phyloP scores from a whole-genome alignment of 2,888 invertebrate species.

The Drosophila melanosoma region DNA sequence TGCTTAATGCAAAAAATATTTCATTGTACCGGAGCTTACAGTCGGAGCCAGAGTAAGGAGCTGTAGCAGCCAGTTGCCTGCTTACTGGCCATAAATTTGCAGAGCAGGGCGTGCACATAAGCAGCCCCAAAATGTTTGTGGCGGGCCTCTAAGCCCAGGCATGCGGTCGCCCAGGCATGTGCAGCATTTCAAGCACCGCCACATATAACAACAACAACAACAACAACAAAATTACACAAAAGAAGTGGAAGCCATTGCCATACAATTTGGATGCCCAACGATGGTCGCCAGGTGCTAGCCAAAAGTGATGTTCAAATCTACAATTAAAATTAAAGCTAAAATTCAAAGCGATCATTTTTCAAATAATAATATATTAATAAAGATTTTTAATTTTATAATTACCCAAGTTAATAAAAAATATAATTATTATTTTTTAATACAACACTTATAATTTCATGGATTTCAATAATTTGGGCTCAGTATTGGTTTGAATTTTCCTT shows the following conservation, averaged over 20 bases:
- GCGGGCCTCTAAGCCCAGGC: conserved; percentile 77
- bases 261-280: conserved; percentile 58
- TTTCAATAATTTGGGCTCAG: background rate
- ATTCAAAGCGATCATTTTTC: background rate
- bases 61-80: conserved; percentile 39
- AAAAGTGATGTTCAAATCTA: conserved; percentile 39
- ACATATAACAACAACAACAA: conserved; percentile 27
- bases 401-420: background rate
- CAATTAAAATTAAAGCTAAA: conserved; percentile 23
- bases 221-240: conserved; percentile 55
- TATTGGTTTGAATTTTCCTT: background rate
- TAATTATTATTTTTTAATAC: background rate
- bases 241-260: conserved; percentile 64
- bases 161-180: conserved; percentile 79
- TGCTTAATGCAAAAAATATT: conserved; percentile 81
- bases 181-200: conserved; percentile 78
- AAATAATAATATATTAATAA: background rate
- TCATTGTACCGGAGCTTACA: conserved; percentile 53
- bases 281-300: conserved; percentile 36
- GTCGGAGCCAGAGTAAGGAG: background rate
- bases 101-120: conserved; percentile 54
- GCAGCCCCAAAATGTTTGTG: conserved; percentile 77
- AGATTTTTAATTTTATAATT: background rate
- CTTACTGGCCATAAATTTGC: conserved; percentile 65
- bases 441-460: background rate